A percentile compares a stretch with the other conserved stretches of the same genome.
Evolutionary conservation across 2,113 vertebrate genomes (phyloP).

Genomic region (Coreoperca whiteheadi): DNA sequence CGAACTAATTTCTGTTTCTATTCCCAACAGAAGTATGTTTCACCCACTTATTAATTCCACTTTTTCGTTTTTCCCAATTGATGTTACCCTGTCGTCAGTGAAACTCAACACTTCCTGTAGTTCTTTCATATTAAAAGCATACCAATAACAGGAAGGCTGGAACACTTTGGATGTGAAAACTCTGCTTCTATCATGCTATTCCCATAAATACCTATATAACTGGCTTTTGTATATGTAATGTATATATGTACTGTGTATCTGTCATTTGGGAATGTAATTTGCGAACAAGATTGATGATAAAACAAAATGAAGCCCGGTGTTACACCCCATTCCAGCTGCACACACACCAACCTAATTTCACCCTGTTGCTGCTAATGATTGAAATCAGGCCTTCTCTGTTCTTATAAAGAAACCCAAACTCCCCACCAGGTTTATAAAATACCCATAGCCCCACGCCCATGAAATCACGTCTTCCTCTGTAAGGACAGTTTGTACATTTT

Average conservation of each 20-base stretch:
- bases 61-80: no score
- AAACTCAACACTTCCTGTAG: neutral
- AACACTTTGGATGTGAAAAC: no score
- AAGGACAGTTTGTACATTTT: neutral
- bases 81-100: no score
- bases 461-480: neutral
- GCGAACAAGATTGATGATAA: constrained; percentile 24
- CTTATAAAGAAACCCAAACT: neutral
- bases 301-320: neutral
- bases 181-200: no score
- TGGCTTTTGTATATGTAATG: neutral
- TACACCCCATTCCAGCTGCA: constrained; percentile 34
- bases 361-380: constrained; percentile 1
- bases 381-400: neutral
- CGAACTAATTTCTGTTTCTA: neutral
- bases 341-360: constrained; percentile 9
- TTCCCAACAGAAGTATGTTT: neutral
- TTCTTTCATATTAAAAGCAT: neutral
- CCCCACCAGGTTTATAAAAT: neutral
- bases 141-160: neutral
- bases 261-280: neutral
- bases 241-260: constrained; percentile 6
- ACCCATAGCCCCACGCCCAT: neutral
- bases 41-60: no score
- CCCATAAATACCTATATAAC: neutral